These are phyloP conservation scores for Drosophila nasuta DNA, from an alignment of 1,140 invertebrate species.

Conservation along the genomic window DNA sequence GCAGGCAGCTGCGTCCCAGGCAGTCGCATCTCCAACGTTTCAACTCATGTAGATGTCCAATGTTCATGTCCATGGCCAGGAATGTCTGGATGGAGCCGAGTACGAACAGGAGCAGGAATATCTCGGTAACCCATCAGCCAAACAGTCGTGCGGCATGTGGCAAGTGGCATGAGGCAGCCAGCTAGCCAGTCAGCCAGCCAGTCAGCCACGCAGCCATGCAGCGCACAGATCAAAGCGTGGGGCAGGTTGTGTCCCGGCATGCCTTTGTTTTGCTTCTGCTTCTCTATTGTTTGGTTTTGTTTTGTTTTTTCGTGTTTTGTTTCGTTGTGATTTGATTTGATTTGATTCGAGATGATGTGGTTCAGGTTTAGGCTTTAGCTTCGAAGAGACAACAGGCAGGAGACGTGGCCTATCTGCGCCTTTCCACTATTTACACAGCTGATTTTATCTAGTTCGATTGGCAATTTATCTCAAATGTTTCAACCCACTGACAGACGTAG, in stretches of 20 bases:
- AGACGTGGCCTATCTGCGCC: conserved; percentile 65
- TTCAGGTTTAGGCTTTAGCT: conserved; percentile 6
- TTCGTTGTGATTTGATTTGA: conserved; percentile 52
- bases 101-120: conserved; percentile 24
- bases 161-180: no score
- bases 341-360: conserved; percentile 32
- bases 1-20: conserved; percentile 55
- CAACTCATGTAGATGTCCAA: conserved; percentile 12
- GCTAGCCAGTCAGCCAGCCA: neutral
- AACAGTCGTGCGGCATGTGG: no score
- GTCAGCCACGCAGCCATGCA: conserved; percentile 33
- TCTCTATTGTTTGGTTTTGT: conserved; percentile 22
- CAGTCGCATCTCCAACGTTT: neutral
- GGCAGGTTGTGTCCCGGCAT: conserved; percentile 7
- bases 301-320: conserved; percentile 19
- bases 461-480: conserved; percentile 79
- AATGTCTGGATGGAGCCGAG: conserved; percentile 6
- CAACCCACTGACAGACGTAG: conserved; percentile 25
- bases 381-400: conserved; percentile 10
- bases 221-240: conserved; percentile 58
- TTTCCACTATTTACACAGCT: conserved; percentile 79
- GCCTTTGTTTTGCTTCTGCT: conserved; percentile 13
- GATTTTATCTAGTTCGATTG: conserved; percentile 82
- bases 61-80: conserved; percentile 1
- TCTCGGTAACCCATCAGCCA: conserved; percentile 50